Base-by-base conservation (phyloP, 64 coral and sea anemone genomes). In the Exaiptasia diaphana region DNA sequence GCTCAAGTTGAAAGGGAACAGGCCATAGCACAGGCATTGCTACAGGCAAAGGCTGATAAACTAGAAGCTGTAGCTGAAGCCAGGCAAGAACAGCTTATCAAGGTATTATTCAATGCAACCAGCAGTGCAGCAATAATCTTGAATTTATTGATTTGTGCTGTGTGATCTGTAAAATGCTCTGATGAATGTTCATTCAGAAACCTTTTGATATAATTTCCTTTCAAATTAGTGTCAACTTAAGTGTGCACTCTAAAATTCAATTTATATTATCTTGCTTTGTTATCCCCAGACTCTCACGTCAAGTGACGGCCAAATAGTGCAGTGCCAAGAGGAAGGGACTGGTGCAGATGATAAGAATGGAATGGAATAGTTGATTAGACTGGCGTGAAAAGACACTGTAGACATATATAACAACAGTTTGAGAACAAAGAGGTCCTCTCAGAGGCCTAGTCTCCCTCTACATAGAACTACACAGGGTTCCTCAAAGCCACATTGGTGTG, bases 21-120 rank as follows among this genome's bases (percentile, higher is more conserved):
- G 15, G 95, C 95, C 0, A 56, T 99, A 9, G 85, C 79, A 37
- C 95, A 99, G 24, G 90, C 95, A 4, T 65, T 99, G 36, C 71
- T 79, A 42, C 84, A 99, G 27, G 86, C 85, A 4, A 99, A 99
- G 40, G 90, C 95, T 25, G 95, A 99, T 28, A 79, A 88, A 24
- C 65, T 99, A 64, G 95, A 99, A 45, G 90, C 85, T 55, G 95
- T 78, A 5, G 95, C 95, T 18, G 90, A 99, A 80, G 95, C 86
- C 40, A 88, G 88, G 23, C 90, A 93, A 48, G 84, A 99, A 58
- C 90, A 99, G 41, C 76, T 99, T 18, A 88, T 99, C 26, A 99
- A 99, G 90, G 95, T 89, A 77, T 20, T n/a, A n/a, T n/a, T n/a
- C n/a, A n/a, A n/a, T n/a, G n/a, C n/a, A n/a, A n/a, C n/a, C n/a